A percentile compares a stretch with the other conserved stretches of the same genome.
phyloP scores from a whole-genome alignment of 2,797 vertebrate species.

The Darevskia mixta region DNA sequence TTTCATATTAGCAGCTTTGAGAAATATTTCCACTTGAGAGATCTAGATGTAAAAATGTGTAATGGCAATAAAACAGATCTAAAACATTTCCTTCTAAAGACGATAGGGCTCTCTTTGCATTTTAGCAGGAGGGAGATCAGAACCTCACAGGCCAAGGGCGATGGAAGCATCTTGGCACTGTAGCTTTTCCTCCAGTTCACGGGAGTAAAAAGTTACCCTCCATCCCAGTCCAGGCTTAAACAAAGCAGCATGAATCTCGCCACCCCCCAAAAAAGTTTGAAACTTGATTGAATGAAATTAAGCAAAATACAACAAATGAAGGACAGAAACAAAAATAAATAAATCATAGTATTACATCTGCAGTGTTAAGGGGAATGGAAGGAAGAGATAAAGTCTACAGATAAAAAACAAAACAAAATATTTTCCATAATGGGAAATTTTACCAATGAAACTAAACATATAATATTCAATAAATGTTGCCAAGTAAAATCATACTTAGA shows the following conservation, averaged over 20 bases:
- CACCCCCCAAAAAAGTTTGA: too few species aligned
- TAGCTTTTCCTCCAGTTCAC: not conserved
- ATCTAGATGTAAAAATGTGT: not conserved
- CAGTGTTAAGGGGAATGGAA: not conserved
- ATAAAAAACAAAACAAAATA: too few species aligned
- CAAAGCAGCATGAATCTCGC: not conserved
- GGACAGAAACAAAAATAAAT: not conserved
- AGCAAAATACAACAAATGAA: too few species aligned
- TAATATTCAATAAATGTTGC: too few species aligned
- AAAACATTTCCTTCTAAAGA: not conserved
- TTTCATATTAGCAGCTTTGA: not conserved
- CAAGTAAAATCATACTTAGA: too few species aligned
- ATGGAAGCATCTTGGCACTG: not conserved
- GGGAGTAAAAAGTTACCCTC: accelerated
- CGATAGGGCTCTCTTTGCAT: not conserved
- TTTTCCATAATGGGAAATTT: too few species aligned
- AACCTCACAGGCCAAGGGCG: too few species aligned
- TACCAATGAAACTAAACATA: too few species aligned
- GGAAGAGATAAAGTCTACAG: too few species aligned
- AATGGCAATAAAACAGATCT: not conserved
- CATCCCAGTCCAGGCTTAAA: not conserved
- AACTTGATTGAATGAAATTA: too few species aligned
- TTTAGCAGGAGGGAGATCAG: not conserved
- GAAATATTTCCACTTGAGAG: not conserved
- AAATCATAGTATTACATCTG: not conserved